A percentile compares a stretch with the other conserved stretches of the same genome.
phyloP scores from a whole-genome alignment of 2,797 vertebrate species.

The Aplochiton taeniatus region DNA sequence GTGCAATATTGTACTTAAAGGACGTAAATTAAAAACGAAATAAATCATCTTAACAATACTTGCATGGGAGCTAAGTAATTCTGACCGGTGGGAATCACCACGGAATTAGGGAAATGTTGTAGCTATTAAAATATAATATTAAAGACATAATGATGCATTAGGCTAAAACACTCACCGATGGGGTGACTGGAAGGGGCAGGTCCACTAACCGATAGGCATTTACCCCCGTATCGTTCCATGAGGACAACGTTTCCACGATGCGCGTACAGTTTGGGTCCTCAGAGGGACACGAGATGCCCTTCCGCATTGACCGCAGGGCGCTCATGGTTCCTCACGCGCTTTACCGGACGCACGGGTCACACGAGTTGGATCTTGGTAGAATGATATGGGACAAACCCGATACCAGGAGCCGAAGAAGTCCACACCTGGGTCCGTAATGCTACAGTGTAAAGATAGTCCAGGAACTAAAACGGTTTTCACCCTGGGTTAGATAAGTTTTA shows the following conservation, averaged over 20 bases:
- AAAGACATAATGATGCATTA: too few species aligned
- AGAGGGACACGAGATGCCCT: slow-evolving; percentile 36
- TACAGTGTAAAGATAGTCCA: too few species aligned
- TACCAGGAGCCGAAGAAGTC: not conserved
- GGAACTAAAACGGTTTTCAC: not conserved
- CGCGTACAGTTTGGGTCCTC: slow-evolving; percentile 48
- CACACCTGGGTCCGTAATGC: not conserved
- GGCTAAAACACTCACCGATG: slow-evolving; percentile 80
- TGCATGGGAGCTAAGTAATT: not conserved
- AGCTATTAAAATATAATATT: too few species aligned
- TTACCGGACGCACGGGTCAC: not conserved
- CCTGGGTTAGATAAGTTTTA: not conserved
- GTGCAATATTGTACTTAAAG: too few species aligned
- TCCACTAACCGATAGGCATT: slow-evolving; percentile 53
- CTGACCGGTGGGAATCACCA: not conserved
- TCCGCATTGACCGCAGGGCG: slow-evolving; percentile 29
- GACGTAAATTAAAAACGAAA: too few species aligned
- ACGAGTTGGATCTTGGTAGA: not conserved
- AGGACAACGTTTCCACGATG: slow-evolving; percentile 48
- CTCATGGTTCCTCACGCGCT: slow-evolving; percentile 26
- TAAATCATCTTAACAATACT: not conserved
- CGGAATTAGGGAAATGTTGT: not conserved
- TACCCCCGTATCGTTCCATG: slow-evolving; percentile 50
- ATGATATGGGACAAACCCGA: not conserved
- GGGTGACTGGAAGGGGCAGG: slow-evolving; percentile 41